These are phyloP conservation scores for Crotalus horridus DNA, from an alignment of 2,113 vertebrate species.

Conservation along the genomic window DNA sequence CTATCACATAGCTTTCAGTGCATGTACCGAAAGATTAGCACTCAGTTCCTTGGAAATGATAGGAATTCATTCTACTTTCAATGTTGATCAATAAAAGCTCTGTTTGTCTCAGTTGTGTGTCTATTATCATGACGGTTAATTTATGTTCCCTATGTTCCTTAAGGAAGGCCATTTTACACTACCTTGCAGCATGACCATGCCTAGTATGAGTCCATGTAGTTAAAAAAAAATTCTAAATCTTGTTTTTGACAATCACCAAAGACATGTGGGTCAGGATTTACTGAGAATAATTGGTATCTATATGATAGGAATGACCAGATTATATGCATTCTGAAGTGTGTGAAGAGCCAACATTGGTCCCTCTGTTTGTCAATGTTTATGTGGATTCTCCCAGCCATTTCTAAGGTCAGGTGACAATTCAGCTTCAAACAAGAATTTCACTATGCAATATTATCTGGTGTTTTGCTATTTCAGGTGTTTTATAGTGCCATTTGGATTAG, in stretches of 20 bases:
- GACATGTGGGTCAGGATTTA: background rate
- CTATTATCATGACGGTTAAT: background rate
- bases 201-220: too few relatives aligned
- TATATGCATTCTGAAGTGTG: background rate
- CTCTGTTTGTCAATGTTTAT: background rate
- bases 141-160: background rate
- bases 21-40: background rate
- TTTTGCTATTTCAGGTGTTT: background rate
- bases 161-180: background rate
- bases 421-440: background rate
- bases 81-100: constrained; percentile 1
- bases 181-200: background rate
- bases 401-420: background rate
- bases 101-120: background rate
- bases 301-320: background rate
- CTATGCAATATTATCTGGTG: background rate
- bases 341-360: background rate
- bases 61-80: background rate
- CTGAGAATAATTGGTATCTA: background rate
- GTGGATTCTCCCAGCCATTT: background rate
- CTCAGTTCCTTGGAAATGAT: background rate
- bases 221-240: background rate
- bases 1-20: background rate
- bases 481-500: background rate
- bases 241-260: background rate